Base-by-base conservation (phyloP, 2,888 invertebrate species). In the Heteromurus nitidus region DNA sequence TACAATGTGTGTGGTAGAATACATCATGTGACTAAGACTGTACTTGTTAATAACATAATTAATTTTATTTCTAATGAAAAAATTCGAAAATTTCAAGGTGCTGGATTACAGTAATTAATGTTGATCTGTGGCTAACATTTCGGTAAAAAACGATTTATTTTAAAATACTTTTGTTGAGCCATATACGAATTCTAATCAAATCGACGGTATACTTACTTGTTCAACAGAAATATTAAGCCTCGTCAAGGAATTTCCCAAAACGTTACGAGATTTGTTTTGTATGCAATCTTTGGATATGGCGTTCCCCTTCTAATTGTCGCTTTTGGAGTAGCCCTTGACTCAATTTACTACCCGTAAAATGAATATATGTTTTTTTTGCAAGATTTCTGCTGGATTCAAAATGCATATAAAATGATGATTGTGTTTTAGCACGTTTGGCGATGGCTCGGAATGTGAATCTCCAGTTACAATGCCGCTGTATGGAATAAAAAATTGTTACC, bases 121-220 rank as follows among this genome's bases (percentile, higher is more conserved):
- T 80, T 13, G 82, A 84, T 20, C 60, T 84, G 0, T 84, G 84
- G 84, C 31, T 76, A 22, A 82, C 69, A 1, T 82, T 82, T 26
- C 22, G 82, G 70, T 69, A 60, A 22, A 30, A 18, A 50, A 11
- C 50, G n/a, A 11, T 5, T n/a, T 50, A 18, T 50, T 50, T 5
- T 50, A 50, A 50, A 18, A 11, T 50, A 3, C 13, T n/a, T n/a
- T n/a, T n/a, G n/a, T n/a, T n/a, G n/a, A n/a, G n/a, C n/a, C n/a
- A n/a, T n/a, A n/a, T n/a, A 50, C 5, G 50, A n/a, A n/a, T 50
- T 50, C n/a, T n/a, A 7, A 9, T 36, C 13, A 36, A 13, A 7
- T 36, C 36, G 13, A 36, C 13, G 7, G 36, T 9, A 36, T 9
- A 36, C 7, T 36, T 36, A 36, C n/a, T n/a, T n/a, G n/a, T n/a